Base-by-base conservation (phyloP, 2,888 invertebrate species). In the Clunio marinus region DNA sequence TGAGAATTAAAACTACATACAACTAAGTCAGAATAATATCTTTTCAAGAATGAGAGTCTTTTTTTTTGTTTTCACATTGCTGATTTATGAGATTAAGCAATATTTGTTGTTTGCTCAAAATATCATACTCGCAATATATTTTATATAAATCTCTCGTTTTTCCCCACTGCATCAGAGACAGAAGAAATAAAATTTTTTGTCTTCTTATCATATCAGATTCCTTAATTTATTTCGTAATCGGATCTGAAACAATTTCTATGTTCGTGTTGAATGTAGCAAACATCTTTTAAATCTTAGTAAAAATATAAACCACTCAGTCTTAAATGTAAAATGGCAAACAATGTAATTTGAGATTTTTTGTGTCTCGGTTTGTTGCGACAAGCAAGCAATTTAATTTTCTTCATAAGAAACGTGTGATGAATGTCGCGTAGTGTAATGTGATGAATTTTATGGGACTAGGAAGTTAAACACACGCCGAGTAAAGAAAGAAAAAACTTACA, bases 81-180 rank as follows among this genome's bases (percentile, higher is more conserved):
- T 65, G 65, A 65, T 65, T 65, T 65, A 65, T 46, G 65, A 65
- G 46, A n/a, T 46, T 46, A 46, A 65, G 41, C 32, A 65, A 65
- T 65, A 46, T 65, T 28, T 65, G 45, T 65, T 65, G 65, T 65
- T 45, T 65, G 46, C 22, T 45, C 4, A 65, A 65, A 46, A 27
- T 46, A 46, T 65, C 25, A 28, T 65, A 63, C 25, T 25, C 51
- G 22, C 45, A 28, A 46, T 37, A 24, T 65, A 20, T 1, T 41
- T n/a, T 41, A 24, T 8, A 25, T 22, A 20, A 55, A 22, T 55
- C n/a, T n/a, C n/a, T n/a, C n/a, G n/a, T 55, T 55, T 55, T n/a
- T 22, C 45, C 13, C 15, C 17, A 7, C 17, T 45, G n/a, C 13
- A 57, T n/a, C 22, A n/a, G 8, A 57, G 25, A 24, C 25, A 13